A percentile compares a stretch with the other conserved stretches of the same genome.
Conservation (phyloP, 2,113 vertebrate species). For the Colinus virginianus region DNA sequence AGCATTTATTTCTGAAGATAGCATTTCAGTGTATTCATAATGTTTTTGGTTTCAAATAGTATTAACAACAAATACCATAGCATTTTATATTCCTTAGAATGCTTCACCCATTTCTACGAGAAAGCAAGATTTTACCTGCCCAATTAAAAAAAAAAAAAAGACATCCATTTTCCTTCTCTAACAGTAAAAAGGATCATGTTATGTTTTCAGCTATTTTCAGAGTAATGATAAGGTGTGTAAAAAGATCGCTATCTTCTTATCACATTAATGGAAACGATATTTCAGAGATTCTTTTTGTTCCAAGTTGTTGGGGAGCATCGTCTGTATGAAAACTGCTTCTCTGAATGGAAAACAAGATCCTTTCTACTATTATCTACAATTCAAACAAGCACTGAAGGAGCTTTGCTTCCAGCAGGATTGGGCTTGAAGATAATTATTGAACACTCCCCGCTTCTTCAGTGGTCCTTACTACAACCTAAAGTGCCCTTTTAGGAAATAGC, state of each 20-base stretch:
- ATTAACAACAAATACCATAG: neutral
- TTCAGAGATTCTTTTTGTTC: neutral
- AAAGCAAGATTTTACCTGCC: neutral
- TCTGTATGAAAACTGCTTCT: neutral
- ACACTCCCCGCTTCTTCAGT: neutral
- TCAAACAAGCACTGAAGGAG: neutral
- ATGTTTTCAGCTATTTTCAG: neutral
- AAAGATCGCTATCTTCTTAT: neutral
- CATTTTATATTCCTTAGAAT: neutral
- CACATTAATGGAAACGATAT: neutral
- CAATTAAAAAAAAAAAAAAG: neutral
- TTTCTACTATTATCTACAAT: neutral
- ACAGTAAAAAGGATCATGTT: neutral
- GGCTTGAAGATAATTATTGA: neutral
- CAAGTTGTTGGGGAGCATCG: neutral
- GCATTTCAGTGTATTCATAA: neutral
- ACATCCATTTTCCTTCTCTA: neutral
- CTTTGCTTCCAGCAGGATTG: neutral
- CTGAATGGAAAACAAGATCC: neutral
- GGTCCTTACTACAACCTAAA: neutral
- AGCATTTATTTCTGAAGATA: conserved; percentile 27
- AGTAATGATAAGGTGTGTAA: neutral
- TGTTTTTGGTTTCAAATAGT: neutral
- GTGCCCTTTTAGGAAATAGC: neutral
- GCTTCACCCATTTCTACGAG: neutral